Evolutionary conservation across 1,140 invertebrate genomes (phyloP).

Genomic region (Subanguina moxae): DNA sequence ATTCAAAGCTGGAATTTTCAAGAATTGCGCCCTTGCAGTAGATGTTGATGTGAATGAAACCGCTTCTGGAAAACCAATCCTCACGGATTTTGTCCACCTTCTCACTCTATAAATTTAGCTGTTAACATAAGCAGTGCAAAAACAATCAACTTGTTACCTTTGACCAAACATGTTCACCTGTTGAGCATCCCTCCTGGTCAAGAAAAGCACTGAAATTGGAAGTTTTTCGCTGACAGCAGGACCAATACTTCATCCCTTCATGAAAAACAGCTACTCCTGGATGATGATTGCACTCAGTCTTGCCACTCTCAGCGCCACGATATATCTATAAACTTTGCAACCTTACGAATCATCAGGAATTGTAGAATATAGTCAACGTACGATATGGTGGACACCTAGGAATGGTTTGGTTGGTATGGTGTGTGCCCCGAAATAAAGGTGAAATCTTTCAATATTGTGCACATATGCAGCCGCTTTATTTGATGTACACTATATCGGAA

Average conservation of each 20-base stretch:
- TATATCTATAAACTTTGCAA: slow-evolving; percentile 68
- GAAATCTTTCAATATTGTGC: too few species aligned
- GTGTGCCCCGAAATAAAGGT: too few species aligned
- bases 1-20: slow-evolving; percentile 70
- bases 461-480: too few species aligned
- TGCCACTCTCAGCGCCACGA: slow-evolving; percentile 68
- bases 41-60: slow-evolving; percentile 47
- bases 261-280: slow-evolving; percentile 88
- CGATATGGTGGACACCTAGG: too few species aligned
- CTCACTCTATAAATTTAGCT: slow-evolving; percentile 35
- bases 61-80: slow-evolving; percentile 52
- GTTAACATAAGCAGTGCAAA: too few species aligned
- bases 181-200: slow-evolving; percentile 76
- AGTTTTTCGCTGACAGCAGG: slow-evolving; percentile 86
- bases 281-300: slow-evolving; percentile 74
- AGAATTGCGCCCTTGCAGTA: slow-evolving; percentile 74
- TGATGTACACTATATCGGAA: too few species aligned
- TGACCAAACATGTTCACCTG: slow-evolving; percentile 79
- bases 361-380: too few species aligned
- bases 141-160: slow-evolving; percentile 66
- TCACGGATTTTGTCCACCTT: slow-evolving; percentile 39
- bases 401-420: too few species aligned
- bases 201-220: slow-evolving; percentile 87
- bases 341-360: too few species aligned
- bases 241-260: slow-evolving; percentile 95